phyloP scores from a whole-genome alignment of 2,113 vertebrate species.

The human region GRCh38 chr5:89933501-89934000 shows the following conservation, averaged over 20 bases:
- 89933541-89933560: neutral
- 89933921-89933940: neutral
- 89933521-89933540: neutral
- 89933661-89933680: neutral
- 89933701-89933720: neutral
- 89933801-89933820: neutral
- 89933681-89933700: neutral
- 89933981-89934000: neutral
- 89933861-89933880: neutral
- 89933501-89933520: neutral
- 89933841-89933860: neutral
- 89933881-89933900: neutral
- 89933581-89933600: neutral
- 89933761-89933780: neutral
- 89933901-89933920: neutral
- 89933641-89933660: neutral
- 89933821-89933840: neutral
- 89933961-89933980: neutral
- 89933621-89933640: neutral
- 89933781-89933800: constrained; percentile 14
- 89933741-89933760: neutral
- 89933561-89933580: neutral
- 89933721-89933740: neutral
- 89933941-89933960: neutral
- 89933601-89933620: neutral